phyloP scores from a whole-genome alignment of 64 coral and sea anemone species.

The Porites australiensis region DNA sequence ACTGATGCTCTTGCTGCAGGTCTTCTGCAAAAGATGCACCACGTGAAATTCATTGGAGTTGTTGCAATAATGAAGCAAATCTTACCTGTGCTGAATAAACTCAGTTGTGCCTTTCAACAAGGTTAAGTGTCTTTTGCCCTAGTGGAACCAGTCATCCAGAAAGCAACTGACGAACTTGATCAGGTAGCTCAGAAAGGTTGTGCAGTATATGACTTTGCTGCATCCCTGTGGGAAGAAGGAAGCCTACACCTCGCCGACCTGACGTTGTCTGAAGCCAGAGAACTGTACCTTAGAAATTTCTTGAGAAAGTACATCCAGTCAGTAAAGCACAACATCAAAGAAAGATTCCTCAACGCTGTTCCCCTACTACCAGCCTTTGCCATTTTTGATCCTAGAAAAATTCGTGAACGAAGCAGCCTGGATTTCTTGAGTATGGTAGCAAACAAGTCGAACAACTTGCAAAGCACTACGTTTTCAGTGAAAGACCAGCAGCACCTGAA shows the following conservation, averaged over 20 bases:
- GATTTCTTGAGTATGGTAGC: conserved; percentile 53
- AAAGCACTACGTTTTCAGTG: conserved; percentile 13
- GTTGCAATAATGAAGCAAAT: conserved; percentile 55
- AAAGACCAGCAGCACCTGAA: conserved; percentile 20
- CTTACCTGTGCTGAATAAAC: conserved; percentile 35
- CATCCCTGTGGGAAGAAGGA: neutral
- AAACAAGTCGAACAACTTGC: neutral
- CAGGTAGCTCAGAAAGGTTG: neutral
- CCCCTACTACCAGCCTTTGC: conserved; percentile 31
- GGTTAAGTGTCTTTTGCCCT: conserved; percentile 50
- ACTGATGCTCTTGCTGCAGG: conserved; percentile 53
- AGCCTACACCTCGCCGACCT: conserved; percentile 28
- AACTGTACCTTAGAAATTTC: conserved; percentile 46
- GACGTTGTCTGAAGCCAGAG: conserved; percentile 7
- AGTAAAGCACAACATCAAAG: neutral
- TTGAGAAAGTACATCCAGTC: conserved; percentile 31
- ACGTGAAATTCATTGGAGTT: conserved; percentile 66
- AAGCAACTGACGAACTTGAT: conserved; percentile 49
- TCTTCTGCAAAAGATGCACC: conserved; percentile 56
- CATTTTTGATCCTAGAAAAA: conserved; percentile 31
- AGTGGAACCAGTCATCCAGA: conserved; percentile 45
- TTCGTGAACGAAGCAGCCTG: conserved; percentile 41
- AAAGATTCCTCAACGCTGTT: conserved; percentile 29
- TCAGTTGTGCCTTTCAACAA: conserved; percentile 65
- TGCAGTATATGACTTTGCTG: conserved; percentile 6